These are phyloP conservation scores for Ectemnius continuus DNA, from an alignment of 2,888 invertebrate species.

Conservation along the genomic window DNA sequence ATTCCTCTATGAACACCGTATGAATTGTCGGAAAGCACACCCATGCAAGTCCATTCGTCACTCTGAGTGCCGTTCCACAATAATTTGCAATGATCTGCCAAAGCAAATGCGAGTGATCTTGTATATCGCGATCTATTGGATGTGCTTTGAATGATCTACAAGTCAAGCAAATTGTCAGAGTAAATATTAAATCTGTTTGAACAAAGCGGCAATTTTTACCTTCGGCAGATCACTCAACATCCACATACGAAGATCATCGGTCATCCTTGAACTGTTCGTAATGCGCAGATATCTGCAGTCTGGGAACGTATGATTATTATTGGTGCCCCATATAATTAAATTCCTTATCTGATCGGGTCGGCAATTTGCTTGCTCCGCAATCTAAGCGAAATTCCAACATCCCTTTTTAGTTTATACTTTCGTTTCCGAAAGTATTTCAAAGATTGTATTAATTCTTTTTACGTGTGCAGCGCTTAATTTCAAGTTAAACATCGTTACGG, in stretches of 20 bases:
- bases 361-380: constrained; percentile 38
- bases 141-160: constrained; percentile 27
- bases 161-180: not conserved
- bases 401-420: not conserved
- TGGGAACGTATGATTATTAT: constrained; percentile 34
- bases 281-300: constrained; percentile 52
- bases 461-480: constrained; percentile 44
- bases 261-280: constrained; percentile 17
- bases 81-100: constrained; percentile 56
- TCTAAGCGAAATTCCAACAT: constrained; percentile 32
- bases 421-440: not conserved
- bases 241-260: constrained; percentile 39
- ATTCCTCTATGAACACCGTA: constrained; percentile 40
- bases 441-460: not conserved
- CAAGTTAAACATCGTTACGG: constrained; percentile 37
- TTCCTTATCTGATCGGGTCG: constrained; percentile 51
- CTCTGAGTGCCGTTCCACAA: constrained; percentile 49
- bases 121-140: constrained; percentile 21
- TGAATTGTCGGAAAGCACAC: constrained; percentile 52
- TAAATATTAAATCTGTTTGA: too few relatives aligned
- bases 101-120: constrained; percentile 41
- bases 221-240: constrained; percentile 36
- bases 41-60: constrained; percentile 58
- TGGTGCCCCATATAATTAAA: constrained; percentile 57
- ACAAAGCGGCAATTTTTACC: constrained; percentile 1